Evolutionary conservation across 23 tunicate species (phyloP).

Genomic region (Styela clava): DNA sequence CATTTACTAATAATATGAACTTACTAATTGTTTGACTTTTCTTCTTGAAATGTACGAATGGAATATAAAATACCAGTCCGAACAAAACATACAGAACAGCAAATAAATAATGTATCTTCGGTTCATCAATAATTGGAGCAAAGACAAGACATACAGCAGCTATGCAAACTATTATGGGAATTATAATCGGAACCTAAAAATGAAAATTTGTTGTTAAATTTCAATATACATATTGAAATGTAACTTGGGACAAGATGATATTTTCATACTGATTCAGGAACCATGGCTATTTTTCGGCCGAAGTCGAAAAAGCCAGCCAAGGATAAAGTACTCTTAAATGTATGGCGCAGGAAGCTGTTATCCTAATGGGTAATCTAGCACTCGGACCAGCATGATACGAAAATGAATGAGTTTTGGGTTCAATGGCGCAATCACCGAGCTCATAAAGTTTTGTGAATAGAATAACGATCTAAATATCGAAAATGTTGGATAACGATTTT

Average conservation of each 20-base stretch:
- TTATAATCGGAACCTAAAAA: constrained; percentile 66
- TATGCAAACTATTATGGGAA: constrained; percentile 71
- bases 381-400: no score
- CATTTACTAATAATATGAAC: no score
- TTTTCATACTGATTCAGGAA: not conserved
- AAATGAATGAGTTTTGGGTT: no score
- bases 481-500: no score
- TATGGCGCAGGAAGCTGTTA: no score
- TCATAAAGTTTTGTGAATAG: no score
- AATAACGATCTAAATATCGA: no score
- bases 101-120: constrained; percentile 64
- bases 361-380: no score
- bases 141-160: constrained; percentile 59
- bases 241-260: not conserved
- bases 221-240: not conserved
- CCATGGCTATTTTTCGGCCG: not conserved
- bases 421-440: no score
- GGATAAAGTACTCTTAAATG: no score
- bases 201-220: no score
- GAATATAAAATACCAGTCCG: constrained; percentile 80
- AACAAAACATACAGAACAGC: constrained; percentile 46
- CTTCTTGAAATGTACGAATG: constrained; percentile 64
- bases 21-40: constrained; percentile 62
- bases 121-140: constrained; percentile 82
- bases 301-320: no score